Base-by-base conservation (phyloP, 2,888 invertebrate species). In the Panopea generosa region DNA sequence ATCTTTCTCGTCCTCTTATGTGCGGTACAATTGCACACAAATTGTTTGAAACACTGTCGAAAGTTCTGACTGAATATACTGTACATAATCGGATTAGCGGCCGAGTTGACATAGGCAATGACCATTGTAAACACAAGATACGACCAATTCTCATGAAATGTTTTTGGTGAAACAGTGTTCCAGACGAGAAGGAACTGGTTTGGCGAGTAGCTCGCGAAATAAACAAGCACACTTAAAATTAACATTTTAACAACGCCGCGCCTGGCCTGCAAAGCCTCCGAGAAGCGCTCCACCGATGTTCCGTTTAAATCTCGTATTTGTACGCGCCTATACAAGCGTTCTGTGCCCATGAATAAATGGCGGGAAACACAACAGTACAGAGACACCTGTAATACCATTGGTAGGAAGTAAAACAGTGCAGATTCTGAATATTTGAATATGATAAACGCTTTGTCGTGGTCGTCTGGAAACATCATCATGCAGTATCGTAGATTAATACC, bases 201-300 rank as follows among this genome's bases (percentile, higher is more conserved):
- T 1, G 93, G 93, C 1, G 93, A 92, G 84, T 93, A 93, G 84
- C 93, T 93, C 38, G 93, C 67, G 82, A 93, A 93, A 84, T 93
- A 93, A 24, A 93, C 91, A 43, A 90, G 77, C 57, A 93, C 93
- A 77, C 93, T 93, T 14, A 92, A 89, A 16, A 93, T 90, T 38
- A 93, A 85, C 93, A 93, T 93, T 83, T 93, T 93, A n/a, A 93
- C 91, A 16, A 93, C 93, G 26, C 91, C 90, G 24, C 90, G 84
- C 7, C 93, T 82, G 0, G 90, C 88, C 40, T 86, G 84, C 14
- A 92, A 81, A 7, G 91, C 89, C 47, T 91, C 90, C 0, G 87
- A 86, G 22, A 83, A 77, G 16, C 82, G 33, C 53, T 87, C 87
- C 24, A 81, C 68, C 16, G 84, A 83, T 6, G 79, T 67, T 0